Conservation (phyloP, 2,113 vertebrate genomes). For the Cygnus atratus region DNA sequence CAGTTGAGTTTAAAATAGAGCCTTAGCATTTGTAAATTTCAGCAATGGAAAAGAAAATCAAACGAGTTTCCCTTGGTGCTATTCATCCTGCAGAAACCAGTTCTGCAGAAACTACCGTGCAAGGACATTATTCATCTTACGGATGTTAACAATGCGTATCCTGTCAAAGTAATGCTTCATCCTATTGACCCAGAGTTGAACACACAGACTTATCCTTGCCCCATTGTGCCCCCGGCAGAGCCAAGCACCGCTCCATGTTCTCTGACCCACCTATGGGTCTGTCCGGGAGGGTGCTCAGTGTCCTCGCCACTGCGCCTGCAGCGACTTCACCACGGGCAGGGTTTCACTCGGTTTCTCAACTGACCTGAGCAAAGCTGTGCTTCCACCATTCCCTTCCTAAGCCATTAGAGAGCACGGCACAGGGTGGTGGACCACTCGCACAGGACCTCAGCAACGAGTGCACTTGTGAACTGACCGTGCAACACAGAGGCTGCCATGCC, state of each 20-base stretch:
- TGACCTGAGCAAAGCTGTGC: background rate
- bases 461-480: background rate
- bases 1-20: background rate
- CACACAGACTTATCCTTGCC: accelerated
- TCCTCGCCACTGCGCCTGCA: background rate
- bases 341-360: background rate
- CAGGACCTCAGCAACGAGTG: accelerated
- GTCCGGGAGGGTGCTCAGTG: accelerated
- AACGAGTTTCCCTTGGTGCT: accelerated
- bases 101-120: accelerated
- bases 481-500: background rate
- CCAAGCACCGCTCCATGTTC: background rate
- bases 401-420: background rate
- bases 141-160: accelerated
- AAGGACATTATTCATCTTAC: accelerated
- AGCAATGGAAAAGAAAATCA: too few species aligned
- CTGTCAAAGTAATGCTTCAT: background rate
- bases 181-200: accelerated
- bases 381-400: background rate
- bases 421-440: background rate
- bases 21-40: background rate
- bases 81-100: background rate
- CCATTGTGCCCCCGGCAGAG: accelerated
- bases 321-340: background rate
- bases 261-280: background rate